Evolutionary conservation across 2,797 vertebrate genomes (phyloP).

Genomic region (Chelon labrosus): DNA sequence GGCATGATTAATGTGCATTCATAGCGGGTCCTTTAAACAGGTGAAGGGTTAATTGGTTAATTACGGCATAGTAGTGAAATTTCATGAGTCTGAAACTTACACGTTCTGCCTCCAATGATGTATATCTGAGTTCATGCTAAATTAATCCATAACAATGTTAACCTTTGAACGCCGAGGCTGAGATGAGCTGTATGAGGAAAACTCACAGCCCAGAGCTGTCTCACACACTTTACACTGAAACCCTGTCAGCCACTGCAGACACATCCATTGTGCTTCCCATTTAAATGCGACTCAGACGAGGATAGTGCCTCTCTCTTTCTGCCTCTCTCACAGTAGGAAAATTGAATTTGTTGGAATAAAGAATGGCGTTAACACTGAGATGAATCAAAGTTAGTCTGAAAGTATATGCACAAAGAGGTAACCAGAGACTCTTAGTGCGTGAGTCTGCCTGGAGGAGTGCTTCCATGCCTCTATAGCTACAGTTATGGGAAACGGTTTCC

Average conservation of each 20-base stretch:
- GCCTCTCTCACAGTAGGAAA: conserved; percentile 35
- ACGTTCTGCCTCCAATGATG: conserved; percentile 17
- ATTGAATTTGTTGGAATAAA: conserved; percentile 60
- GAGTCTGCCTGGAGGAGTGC: conserved; percentile 25
- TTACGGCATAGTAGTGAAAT: conserved; percentile 49
- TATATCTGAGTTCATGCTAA: conserved; percentile 51
- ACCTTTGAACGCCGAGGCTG: conserved; percentile 35
- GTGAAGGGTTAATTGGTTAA: conserved; percentile 61
- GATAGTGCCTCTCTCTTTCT: conserved; percentile 19
- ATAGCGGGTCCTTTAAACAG: conserved; percentile 30
- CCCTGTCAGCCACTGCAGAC: conserved; percentile 15
- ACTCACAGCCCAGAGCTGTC: conserved; percentile 21
- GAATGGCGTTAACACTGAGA: conserved; percentile 37
- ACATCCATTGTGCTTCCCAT: conserved; percentile 29
- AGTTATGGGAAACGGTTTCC: conserved; percentile 64
- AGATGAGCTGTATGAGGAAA: conserved; percentile 2
- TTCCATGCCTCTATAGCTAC: conserved; percentile 20
- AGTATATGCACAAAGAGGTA: conserved; percentile 38
- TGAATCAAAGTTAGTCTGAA: conserved; percentile 59
- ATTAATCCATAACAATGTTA: conserved; percentile 45
- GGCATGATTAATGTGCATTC: conserved; percentile 28
- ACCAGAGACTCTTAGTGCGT: conserved; percentile 29
- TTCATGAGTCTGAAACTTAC: conserved; percentile 46
- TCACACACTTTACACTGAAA: conserved; percentile 8
- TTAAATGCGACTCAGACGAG: conserved; percentile 24